phyloP scores from a whole-genome alignment of 2,888 invertebrate genomes.

The Athetis lepigone region DNA sequence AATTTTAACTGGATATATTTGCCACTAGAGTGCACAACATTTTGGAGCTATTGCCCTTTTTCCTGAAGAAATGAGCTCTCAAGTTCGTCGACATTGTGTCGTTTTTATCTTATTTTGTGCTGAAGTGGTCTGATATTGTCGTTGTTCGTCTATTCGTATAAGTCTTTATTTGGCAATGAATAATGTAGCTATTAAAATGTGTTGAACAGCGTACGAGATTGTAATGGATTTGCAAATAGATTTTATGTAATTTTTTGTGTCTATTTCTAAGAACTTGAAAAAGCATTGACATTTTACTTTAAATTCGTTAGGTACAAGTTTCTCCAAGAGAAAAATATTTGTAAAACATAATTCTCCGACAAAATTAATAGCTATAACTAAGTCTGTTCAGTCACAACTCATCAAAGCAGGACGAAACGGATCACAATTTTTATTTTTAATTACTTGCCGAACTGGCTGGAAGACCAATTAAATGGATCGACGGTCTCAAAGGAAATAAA shows the following conservation, averaged over 20 bases:
- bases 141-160: constrained; percentile 22
- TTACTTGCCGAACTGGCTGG: constrained; percentile 58
- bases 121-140: constrained; percentile 29
- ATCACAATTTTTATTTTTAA: constrained; percentile 70
- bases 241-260: not conserved
- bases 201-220: not conserved
- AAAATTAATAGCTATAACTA: constrained; percentile 9
- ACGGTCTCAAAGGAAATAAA: constrained; percentile 65
- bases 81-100: constrained; percentile 46
- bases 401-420: constrained; percentile 52
- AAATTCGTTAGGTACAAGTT: not conserved
- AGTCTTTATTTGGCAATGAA: constrained; percentile 13
- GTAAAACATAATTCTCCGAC: not conserved
- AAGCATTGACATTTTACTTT: not conserved
- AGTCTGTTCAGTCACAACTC: constrained; percentile 13
- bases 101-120: constrained; percentile 38
- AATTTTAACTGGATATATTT: constrained; percentile 66
- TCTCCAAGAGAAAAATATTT: not conserved
- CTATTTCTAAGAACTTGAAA: not conserved
- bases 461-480: constrained; percentile 64
- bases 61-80: constrained; percentile 48
- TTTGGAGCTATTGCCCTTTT: constrained; percentile 58
- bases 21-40: constrained; percentile 57
- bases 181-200: not conserved
- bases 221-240: not conserved